Evolutionary conservation across 1,140 invertebrate species (phyloP), one percentile per base, ranked within the genome.

Genomic region (Procambarus virginalis): DNA sequence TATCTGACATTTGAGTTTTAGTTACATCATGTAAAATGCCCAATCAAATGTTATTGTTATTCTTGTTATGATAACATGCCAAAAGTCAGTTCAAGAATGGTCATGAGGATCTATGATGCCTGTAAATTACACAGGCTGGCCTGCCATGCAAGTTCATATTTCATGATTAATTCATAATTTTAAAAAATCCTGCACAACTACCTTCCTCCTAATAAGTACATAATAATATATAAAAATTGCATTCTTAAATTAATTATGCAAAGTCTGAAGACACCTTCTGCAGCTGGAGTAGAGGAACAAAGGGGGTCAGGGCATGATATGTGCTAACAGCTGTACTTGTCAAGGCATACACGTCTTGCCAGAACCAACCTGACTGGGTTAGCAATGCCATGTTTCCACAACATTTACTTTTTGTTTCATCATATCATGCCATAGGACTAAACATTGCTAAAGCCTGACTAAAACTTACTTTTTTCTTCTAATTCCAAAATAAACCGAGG

Each of bases 71-170:
- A 58, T 8, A 12, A 58, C 55, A 58, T 58, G 55, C 64, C 64
- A 68, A 68, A 20, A 68, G 64, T 58, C 55, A 68, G 17, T 68
- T 17, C 64, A 68, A 68, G 64, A 68, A 68, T 60, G 75, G 12
- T 79, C 55, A 55, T 3, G 22, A 79, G 34, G 17, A 17, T 22
- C 34, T 34, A 73, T 8, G 22, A 4, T 20, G 58, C 58, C 20
- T 20, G 60, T 12, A 34, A 82, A 48, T 68, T 68, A 68, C 58
- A 82, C 22, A 81, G 46, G 80, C 60, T 68, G 60, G 46, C 80
- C 80, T 82, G 80, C 80, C 80, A 82, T 82, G 80, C 80, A 82
- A 73, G 8, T 73, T 73, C 10, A 45, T n/a, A 73, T 34, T 73
- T 73, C n/a, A 73, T 34, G 22, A 6, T 73, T 34, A 73, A 73